Percentiles rank a stretch among this genome's conserved stretches.
Evolutionary conservation across 2,888 invertebrate species (phyloP).

Genomic region (Trissoscelio sp.): DNA sequence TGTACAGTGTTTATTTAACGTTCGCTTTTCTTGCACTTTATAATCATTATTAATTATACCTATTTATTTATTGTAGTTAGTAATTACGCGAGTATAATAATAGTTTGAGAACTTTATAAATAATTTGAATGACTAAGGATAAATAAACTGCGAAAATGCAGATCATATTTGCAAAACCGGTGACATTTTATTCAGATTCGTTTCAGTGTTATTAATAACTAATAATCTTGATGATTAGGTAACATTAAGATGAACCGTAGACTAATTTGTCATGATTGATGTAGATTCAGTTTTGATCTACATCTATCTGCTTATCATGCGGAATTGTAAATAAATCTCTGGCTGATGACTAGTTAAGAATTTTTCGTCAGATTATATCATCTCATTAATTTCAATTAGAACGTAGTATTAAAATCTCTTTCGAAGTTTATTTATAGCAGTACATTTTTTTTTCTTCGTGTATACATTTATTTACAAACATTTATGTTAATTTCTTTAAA

Average conservation of each 20-base stretch:
- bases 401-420: not conserved
- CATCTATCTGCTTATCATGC: constrained; percentile 17
- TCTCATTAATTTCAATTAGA: not conserved
- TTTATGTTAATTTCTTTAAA: too few species aligned
- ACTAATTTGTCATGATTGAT: constrained; percentile 22
- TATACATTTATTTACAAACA: too few species aligned
- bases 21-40: not conserved
- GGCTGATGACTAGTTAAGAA: not conserved
- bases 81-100: too few species aligned
- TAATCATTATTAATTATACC: too few species aligned
- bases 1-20: not conserved
- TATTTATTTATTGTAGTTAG: too few species aligned
- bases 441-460: too few species aligned
- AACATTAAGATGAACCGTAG: constrained; percentile 19
- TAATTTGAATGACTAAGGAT: too few species aligned
- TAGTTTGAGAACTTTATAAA: too few species aligned
- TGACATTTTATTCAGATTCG: too few species aligned
- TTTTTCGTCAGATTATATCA: not conserved
- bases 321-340: constrained; percentile 24
- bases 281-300: constrained; percentile 23
- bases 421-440: too few species aligned
- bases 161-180: too few species aligned
- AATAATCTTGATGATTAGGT: constrained; percentile 20
- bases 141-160: too few species aligned
- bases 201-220: constrained; percentile 24